Percentiles rank a stretch among this genome's conserved stretches.
Conservation (phyloP, 2,797 vertebrate species). For the Huso huso region DNA sequence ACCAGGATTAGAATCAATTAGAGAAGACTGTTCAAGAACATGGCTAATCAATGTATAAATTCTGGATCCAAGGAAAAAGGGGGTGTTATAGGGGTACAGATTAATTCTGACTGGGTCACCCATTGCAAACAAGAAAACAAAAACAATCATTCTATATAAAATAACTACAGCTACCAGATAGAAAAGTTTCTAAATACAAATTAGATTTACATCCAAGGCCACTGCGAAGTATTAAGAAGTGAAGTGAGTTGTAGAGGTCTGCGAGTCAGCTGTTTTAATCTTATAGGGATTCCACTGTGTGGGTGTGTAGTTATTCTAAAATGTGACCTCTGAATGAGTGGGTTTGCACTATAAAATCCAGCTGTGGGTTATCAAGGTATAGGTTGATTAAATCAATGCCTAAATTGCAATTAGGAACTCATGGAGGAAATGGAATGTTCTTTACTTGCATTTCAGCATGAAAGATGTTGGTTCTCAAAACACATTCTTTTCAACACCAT, state of each 20-base stretch:
- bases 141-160: slow-evolving; percentile 57
- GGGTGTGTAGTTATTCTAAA: neutral
- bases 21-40: no score
- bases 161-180: slow-evolving; percentile 75
- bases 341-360: no score
- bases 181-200: slow-evolving; percentile 83
- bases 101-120: slow-evolving; percentile 12
- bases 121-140: slow-evolving; percentile 8
- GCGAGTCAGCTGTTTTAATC: slow-evolving; percentile 19
- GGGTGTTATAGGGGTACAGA: neutral
- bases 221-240: slow-evolving; percentile 34
- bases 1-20: no score
- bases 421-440: no score
- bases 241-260: slow-evolving; percentile 12
- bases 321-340: no score
- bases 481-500: no score
- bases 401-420: no score
- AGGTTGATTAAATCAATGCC: no score
- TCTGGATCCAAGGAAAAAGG: neutral
- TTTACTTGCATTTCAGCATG: no score
- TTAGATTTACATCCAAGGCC: slow-evolving; percentile 83
- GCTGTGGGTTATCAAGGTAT: no score
- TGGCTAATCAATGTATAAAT: no score
- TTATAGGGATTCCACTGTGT: slow-evolving; percentile 4
- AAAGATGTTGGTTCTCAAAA: no score